These are phyloP conservation scores for Drosophila subsilvestris DNA, from an alignment of 2,888 invertebrate species.

Conservation along the genomic window DNA sequence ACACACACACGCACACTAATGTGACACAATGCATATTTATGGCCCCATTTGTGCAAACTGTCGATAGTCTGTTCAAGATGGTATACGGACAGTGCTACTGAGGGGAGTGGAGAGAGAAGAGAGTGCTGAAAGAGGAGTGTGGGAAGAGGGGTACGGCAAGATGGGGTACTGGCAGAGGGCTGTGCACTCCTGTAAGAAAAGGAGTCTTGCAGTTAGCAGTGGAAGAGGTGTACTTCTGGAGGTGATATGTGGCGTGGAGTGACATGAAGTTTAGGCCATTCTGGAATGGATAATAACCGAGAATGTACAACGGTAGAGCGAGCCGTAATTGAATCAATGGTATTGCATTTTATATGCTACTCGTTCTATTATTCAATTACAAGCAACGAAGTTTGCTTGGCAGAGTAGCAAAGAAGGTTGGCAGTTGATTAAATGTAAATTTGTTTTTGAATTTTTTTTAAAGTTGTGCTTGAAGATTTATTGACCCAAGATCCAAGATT, in stretches of 20 bases:
- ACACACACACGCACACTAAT: conserved; percentile 53
- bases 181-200: too few species aligned
- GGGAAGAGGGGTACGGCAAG: too few species aligned
- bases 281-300: conserved; percentile 35
- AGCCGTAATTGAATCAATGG: neutral
- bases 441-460: neutral
- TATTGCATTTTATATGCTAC: neutral
- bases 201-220: too few species aligned
- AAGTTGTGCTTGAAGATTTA: neutral
- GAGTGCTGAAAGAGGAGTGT: neutral
- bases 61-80: conserved; percentile 23
- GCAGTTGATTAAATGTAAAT: neutral
- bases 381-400: neutral
- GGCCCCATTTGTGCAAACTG: conserved; percentile 58
- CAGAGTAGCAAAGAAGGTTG: neutral
- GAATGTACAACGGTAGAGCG: neutral
- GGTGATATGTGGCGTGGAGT: neutral
- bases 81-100: conserved; percentile 4
- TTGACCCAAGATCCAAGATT: neutral
- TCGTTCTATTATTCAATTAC: neutral
- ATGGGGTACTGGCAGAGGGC: too few species aligned
- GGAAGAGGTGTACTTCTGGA: too few species aligned
- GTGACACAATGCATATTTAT: conserved; percentile 81
- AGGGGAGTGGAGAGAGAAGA: neutral
- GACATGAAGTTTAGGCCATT: conserved; percentile 10